Percentiles rank a stretch among this genome's conserved stretches.
These are phyloP conservation scores for Hermetia illucens DNA, from an alignment of 1,140 invertebrate genomes.

Conservation along the genomic window DNA sequence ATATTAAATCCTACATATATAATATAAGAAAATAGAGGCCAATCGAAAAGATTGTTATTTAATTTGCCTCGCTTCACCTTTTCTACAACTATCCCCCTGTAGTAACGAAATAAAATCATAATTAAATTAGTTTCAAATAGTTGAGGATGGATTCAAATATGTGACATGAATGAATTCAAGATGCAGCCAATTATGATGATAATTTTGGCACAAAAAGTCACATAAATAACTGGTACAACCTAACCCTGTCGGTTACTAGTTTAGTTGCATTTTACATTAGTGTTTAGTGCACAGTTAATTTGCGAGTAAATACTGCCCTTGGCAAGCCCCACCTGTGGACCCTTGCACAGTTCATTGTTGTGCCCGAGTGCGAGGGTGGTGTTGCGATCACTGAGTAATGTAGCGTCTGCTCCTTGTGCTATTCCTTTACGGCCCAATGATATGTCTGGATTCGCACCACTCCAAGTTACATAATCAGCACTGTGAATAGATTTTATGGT, in stretches of 20 bases:
- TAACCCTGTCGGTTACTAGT: background rate
- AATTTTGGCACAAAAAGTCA: too few relatives aligned
- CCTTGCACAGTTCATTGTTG: conserved; percentile 45
- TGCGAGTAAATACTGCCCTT: conserved; percentile 54
- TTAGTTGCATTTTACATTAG: conserved; percentile 30
- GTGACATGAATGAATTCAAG: too few relatives aligned
- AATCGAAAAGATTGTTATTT: too few relatives aligned
- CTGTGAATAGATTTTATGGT: conserved; percentile 29
- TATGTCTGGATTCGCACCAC: conserved; percentile 43
- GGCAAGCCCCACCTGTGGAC: conserved; percentile 42
- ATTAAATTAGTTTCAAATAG: too few relatives aligned
- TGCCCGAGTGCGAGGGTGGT: conserved; percentile 41
- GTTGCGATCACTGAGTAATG: conserved; percentile 30
- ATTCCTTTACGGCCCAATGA: conserved; percentile 28
- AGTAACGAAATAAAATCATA: too few relatives aligned
- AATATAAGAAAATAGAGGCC: too few relatives aligned
- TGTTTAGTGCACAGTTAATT: conserved; percentile 19
- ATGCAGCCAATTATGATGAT: too few relatives aligned
- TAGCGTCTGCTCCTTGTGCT: conserved; percentile 39
- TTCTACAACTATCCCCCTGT: too few relatives aligned
- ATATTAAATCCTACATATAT: too few relatives aligned
- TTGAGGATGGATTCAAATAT: too few relatives aligned
- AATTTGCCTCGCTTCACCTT: too few relatives aligned
- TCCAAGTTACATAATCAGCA: conserved; percentile 55
- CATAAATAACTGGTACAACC: too few relatives aligned